Evolutionary conservation across 2,888 invertebrate genomes (phyloP).

Genomic region (Deladenus siricidicola): DNA sequence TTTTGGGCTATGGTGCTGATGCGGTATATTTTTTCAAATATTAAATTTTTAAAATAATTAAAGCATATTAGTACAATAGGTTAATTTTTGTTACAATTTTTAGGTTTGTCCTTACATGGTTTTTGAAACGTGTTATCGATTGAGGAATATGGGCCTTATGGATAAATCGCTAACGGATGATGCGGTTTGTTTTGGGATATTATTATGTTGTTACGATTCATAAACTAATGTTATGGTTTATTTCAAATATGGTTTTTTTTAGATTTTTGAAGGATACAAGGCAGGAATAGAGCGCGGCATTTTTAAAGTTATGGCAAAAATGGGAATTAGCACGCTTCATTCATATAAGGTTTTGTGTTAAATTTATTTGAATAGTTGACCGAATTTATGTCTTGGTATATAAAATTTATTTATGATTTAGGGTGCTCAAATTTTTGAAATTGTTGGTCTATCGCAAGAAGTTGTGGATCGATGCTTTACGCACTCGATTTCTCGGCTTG

Average conservation of each 20-base stretch:
- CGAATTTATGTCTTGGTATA: neutral
- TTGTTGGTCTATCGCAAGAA: conserved; percentile 84
- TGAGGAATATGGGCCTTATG: conserved; percentile 77
- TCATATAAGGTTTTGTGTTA: conserved; percentile 69
- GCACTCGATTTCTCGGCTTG: conserved; percentile 64
- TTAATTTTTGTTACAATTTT: too few species aligned
- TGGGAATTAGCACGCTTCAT: conserved; percentile 97
- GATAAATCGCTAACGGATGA: conserved; percentile 62
- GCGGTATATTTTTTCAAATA: too few species aligned
- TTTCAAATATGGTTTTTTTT: too few species aligned
- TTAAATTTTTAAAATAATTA: too few species aligned
- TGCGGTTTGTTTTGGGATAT: too few species aligned
- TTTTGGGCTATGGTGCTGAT: conserved; percentile 83
- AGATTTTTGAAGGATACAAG: conserved; percentile 66
- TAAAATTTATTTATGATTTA: conserved; percentile 33
- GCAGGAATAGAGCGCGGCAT: conserved; percentile 83
- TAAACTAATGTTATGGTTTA: too few species aligned
- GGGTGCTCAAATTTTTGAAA: conserved; percentile 97
- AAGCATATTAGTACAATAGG: too few species aligned
- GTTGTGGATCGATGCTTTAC: conserved; percentile 72
- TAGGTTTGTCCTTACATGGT: conserved; percentile 68
- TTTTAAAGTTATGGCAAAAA: conserved; percentile 93
- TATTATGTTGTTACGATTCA: too few species aligned
- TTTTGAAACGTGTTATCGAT: conserved; percentile 78
- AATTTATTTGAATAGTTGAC: too few species aligned